phyloP scores from a whole-genome alignment of 2,888 invertebrate species.

The Peribatodes rhomboidaria region DNA sequence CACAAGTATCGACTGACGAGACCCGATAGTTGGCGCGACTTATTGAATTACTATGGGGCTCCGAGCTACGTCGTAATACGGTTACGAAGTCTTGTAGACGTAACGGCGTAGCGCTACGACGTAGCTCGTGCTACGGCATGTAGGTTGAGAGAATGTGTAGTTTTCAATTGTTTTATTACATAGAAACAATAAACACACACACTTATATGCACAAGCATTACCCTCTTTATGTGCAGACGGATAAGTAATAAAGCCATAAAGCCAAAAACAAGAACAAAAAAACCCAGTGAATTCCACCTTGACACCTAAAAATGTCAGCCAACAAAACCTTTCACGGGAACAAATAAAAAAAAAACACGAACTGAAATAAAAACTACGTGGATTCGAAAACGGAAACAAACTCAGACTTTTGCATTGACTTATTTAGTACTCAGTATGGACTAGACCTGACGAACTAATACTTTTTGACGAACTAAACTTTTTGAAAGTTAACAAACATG shows the following conservation, averaged over 20 bases:
- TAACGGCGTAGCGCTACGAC: background rate
- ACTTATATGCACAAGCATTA: too few relatives aligned
- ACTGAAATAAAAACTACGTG: constrained; percentile 39
- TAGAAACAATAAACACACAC: too few relatives aligned
- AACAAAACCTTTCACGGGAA: constrained; percentile 27
- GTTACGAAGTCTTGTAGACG: constrained; percentile 11
- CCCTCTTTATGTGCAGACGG: too few relatives aligned
- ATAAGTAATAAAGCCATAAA: too few relatives aligned
- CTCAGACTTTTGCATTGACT: background rate
- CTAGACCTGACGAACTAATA: too few relatives aligned
- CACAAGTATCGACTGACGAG: constrained; percentile 20
- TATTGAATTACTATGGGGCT: constrained; percentile 27
- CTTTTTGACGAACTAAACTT: too few relatives aligned
- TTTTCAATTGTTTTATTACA: background rate
- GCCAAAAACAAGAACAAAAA: background rate
- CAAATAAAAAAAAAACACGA: constrained; percentile 21
- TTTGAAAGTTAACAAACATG: too few relatives aligned
- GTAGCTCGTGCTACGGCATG: constrained; percentile 19
- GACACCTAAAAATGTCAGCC: constrained; percentile 14
- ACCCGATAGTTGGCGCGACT: constrained; percentile 27
- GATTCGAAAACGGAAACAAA: constrained; percentile 31
- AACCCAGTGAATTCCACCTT: background rate
- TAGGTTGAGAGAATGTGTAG: constrained; percentile 2
- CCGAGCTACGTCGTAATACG: constrained; percentile 2
- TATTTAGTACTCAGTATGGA: too few relatives aligned